Evolutionary conservation across 2,113 vertebrate species (phyloP), one percentile per base, ranked within the genome.

Genomic region (Zosterops lateralis): DNA sequence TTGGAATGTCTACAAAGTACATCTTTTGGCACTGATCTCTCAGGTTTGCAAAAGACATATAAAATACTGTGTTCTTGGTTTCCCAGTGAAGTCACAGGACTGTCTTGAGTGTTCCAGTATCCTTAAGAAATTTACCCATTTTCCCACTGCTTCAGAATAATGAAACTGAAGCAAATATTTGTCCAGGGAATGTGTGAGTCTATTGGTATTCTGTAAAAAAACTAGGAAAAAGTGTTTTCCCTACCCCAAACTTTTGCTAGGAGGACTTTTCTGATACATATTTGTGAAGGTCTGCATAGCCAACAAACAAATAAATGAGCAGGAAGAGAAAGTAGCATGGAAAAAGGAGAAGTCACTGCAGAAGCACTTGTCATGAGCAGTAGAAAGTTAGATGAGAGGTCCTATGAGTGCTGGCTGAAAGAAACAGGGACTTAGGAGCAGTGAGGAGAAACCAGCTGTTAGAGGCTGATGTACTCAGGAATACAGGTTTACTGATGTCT

Each of bases 1-100:
- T 86, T 90, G 79, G 79, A 76, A 87, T 71, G 17, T 36, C 45
- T 90, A 29, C 67, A 93, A 54, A 88, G 75, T n/a, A 76, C 17
- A 47, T 76, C 32, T 64, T 89, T 81, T 8, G 10, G 36, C 6
- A 2, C 54, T 86, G 64, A 77, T 88, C 31, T 61, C 29, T 45
- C 36, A 86, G 50, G 12, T 87, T 71, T 82, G 29, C 36, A 67
- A 44, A 75, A 84, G 54, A 17, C 17, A 12, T 32, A 14, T 66
- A 80, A 57, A 88, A 84, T 28, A 17, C 7, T 25, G 1, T 42
- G 13, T 12, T 47, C 8, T 60, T 70, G 26, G 1, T 56, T 73
- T 62, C 50, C 48, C 70, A 40, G 12, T 85, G 26, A 91, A 92
- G 17, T 78, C 26, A 91, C 25, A 85, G 14, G 31, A 54, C 51